A percentile compares a stretch with the other conserved stretches of the same genome.
Conservation (phyloP, 2,797 vertebrate species). For the Simalia tracyae region DNA sequence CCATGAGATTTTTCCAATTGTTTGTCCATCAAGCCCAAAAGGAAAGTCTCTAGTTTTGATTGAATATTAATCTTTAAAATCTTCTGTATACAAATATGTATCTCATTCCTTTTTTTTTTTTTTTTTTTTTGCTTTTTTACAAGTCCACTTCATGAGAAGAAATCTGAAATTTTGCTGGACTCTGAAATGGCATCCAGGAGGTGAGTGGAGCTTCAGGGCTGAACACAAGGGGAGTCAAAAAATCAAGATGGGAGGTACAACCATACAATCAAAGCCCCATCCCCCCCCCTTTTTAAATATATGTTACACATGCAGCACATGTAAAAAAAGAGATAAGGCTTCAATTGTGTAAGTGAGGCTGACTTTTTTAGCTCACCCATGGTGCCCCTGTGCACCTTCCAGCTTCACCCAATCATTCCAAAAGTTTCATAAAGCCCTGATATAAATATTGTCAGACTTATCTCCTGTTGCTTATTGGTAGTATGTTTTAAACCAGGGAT, state of each 20-base stretch:
- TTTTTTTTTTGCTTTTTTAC: no score
- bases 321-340: not conserved
- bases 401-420: not conserved
- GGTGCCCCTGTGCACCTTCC: not conserved
- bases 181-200: not conserved
- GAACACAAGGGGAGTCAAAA: not conserved
- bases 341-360: not conserved
- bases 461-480: not conserved
- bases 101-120: no score
- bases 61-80: no score
- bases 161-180: not conserved
- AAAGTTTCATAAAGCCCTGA: not conserved
- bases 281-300: not conserved
- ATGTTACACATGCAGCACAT: not conserved
- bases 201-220: not conserved
- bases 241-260: not conserved
- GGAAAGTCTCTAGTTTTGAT: no score
- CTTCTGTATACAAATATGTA: no score
- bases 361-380: not conserved
- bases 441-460: not conserved
- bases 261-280: not conserved
- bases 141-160: not conserved
- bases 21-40: no score
- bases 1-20: no score
- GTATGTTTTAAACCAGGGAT: not conserved